Percentiles rank a stretch among this genome's conserved stretches.
These are phyloP conservation scores for Sparus aurata DNA, from an alignment of 2,797 vertebrate species.

Conservation along the genomic window DNA sequence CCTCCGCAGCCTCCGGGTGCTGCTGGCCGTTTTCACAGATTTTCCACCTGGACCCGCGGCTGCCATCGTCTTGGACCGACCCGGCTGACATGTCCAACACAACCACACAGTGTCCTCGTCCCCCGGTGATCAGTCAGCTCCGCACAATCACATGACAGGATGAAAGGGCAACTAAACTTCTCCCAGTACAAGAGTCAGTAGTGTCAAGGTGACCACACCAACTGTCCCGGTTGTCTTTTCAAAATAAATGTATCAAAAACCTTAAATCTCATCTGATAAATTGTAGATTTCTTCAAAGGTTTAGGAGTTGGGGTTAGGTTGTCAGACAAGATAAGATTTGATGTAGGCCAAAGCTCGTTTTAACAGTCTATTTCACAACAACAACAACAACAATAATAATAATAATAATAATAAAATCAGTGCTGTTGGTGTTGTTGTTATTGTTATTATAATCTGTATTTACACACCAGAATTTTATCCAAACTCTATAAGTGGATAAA, in stretches of 20 bases:
- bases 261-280: not conserved
- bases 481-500: too few relatives aligned
- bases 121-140: not conserved
- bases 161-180: not conserved
- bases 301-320: too few relatives aligned
- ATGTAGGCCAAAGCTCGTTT: too few relatives aligned
- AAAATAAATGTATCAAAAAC: constrained; percentile 41
- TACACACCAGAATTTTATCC: too few relatives aligned
- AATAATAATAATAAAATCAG: too few relatives aligned
- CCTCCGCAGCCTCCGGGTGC: constrained; percentile 11
- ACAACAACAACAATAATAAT: too few relatives aligned
- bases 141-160: not conserved
- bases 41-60: constrained; percentile 5
- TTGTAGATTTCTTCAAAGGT: not conserved
- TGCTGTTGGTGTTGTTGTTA: too few relatives aligned
- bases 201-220: not conserved
- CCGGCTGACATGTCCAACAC: constrained; percentile 18
- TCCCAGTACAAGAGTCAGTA: not conserved
- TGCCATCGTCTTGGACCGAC: not conserved
- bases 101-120: not conserved
- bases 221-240: not conserved
- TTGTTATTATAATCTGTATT: too few relatives aligned
- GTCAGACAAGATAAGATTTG: too few relatives aligned
- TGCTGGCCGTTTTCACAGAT: not conserved
- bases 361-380: too few relatives aligned